A percentile compares a stretch with the other conserved stretches of the same genome.
Conservation (phyloP, 2,797 vertebrate genomes). For the Leptatherina wallacei region DNA sequence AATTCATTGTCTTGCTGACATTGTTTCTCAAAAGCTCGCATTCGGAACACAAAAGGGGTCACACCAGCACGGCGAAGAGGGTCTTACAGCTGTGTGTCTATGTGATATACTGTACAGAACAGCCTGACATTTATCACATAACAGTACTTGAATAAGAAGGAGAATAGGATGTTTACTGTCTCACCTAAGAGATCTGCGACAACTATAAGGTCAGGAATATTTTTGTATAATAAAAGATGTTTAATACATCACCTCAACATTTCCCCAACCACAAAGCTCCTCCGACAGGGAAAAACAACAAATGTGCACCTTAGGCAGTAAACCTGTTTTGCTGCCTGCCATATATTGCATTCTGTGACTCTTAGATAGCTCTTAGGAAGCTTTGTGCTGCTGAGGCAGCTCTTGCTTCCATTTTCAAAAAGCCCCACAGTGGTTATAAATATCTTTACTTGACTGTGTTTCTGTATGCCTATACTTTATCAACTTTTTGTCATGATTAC, state of each 20-base stretch:
- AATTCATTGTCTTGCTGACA: constrained; percentile 3
- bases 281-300: constrained; percentile 25
- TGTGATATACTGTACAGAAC: background rate
- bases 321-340: constrained; percentile 40
- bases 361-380: constrained; percentile 33
- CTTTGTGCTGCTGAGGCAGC: constrained; percentile 21
- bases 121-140: background rate
- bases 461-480: constrained; percentile 21
- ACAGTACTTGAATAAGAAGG: background rate
- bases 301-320: constrained; percentile 23
- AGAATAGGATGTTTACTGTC: background rate
- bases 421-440: constrained; percentile 31
- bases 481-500: constrained; percentile 15
- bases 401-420: constrained; percentile 22
- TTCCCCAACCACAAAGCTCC: constrained; percentile 6
- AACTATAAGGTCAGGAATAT: constrained; percentile 4
- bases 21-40: constrained; percentile 4
- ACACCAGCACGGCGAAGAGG: background rate
- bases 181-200: constrained; percentile 7
- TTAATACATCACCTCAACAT: too few species aligned
- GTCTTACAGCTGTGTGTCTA: background rate
- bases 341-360: constrained; percentile 31
- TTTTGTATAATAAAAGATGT: constrained; percentile 4
- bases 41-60: background rate
- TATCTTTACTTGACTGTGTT: constrained; percentile 15